phyloP scores from a whole-genome alignment of 2,113 vertebrate species.

The Hemichromis elongatus region DNA sequence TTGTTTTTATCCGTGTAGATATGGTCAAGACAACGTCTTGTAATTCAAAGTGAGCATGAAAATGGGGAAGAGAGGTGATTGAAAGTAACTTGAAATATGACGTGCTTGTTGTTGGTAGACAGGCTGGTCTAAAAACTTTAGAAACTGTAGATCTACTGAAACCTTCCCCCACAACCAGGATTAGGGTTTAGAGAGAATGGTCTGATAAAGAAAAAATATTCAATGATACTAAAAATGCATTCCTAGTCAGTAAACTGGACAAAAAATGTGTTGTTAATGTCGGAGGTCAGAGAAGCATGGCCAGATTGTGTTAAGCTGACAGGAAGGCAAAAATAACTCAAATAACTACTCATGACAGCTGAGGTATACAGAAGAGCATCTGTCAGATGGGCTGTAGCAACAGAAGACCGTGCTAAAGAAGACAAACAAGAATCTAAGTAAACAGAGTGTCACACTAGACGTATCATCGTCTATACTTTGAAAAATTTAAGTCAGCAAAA shows the following conservation, averaged over 20 bases:
- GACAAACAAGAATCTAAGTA: constrained; percentile 54
- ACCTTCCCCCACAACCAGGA: not conserved
- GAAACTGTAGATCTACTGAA: not conserved
- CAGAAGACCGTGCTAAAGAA: not conserved
- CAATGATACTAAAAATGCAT: not conserved
- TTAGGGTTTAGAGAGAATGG: not conserved
- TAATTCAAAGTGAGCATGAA: not conserved
- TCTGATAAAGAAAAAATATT: not conserved
- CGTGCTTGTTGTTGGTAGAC: not conserved
- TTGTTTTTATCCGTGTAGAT: not conserved
- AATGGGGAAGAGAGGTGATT: not conserved
- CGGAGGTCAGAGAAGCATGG: not conserved
- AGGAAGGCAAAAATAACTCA: not conserved
- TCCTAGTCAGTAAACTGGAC: not conserved
- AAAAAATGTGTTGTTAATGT: not conserved
- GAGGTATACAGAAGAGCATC: not conserved
- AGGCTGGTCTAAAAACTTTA: not conserved
- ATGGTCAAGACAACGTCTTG: too few species aligned
- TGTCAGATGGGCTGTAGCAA: not conserved
- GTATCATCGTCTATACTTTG: not conserved
- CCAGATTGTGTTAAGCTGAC: not conserved
- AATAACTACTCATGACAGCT: not conserved
- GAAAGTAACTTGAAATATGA: not conserved
- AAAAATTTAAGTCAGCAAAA: constrained; percentile 29
- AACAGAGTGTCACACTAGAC: constrained; percentile 14